Evolutionary conservation across 2,797 vertebrate genomes (phyloP).

Genomic region (Platyrinchus mystaceus): DNA sequence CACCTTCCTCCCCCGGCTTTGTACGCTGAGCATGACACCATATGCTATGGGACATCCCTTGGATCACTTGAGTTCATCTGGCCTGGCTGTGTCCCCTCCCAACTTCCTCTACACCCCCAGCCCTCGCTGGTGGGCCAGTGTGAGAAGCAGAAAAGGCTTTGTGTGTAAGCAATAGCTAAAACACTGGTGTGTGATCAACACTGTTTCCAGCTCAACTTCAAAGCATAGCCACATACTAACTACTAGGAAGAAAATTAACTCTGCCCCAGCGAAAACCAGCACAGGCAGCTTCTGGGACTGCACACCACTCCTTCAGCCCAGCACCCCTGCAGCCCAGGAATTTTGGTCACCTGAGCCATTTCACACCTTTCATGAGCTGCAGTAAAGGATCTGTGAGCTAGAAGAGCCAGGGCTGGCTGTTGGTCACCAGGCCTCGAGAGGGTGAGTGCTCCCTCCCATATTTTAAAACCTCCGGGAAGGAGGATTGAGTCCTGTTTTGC

Average conservation of each 20-base stretch:
- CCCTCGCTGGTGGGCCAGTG: fast-evolving
- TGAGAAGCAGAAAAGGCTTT: neutral
- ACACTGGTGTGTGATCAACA: fast-evolving
- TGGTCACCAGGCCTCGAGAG: neutral
- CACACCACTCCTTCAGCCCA: too few relatives aligned
- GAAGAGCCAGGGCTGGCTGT: neutral
- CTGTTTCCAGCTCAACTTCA: neutral
- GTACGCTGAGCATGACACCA: neutral
- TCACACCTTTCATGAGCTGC: neutral
- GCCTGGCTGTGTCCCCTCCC: neutral
- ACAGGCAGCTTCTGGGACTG: neutral
- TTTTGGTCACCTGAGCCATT: neutral
- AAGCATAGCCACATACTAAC: neutral
- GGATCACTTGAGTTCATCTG: neutral
- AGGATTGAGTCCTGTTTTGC: neutral
- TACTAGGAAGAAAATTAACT: neutral
- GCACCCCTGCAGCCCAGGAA: neutral
- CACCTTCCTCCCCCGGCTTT: neutral
- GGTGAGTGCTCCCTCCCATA: neutral
- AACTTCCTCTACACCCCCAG: neutral
- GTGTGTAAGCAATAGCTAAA: neutral
- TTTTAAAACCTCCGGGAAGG: neutral
- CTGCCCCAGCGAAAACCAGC: neutral
- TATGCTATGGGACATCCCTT: neutral
- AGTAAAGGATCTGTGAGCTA: neutral